Conservation (phyloP, 2,113 vertebrate genomes). For the Podarcis raffonei region DNA sequence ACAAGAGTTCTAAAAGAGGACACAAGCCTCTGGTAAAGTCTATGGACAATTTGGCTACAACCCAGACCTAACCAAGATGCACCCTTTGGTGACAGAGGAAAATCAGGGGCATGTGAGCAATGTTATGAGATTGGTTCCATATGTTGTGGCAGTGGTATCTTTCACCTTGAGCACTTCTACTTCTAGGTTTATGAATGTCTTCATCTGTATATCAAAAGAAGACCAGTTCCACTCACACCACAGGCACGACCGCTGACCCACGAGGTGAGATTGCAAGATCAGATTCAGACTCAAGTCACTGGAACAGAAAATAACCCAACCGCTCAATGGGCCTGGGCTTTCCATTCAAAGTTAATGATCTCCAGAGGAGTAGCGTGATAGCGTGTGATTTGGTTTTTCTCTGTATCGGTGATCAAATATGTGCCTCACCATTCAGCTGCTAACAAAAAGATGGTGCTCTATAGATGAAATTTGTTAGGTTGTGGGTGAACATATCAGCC, state of each 20-base stretch:
- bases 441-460: neutral
- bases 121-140: neutral
- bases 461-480: too few relatives aligned
- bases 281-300: neutral
- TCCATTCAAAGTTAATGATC: neutral
- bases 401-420: neutral
- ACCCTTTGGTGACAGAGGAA: neutral
- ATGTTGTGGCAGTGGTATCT: too few relatives aligned
- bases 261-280: conserved; percentile 79
- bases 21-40: neutral
- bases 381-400: neutral
- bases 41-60: neutral
- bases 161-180: neutral
- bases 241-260: conserved; percentile 77
- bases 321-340: neutral
- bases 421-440: neutral
- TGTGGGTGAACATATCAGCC: too few relatives aligned
- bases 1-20: neutral
- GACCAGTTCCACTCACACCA: conserved; percentile 72
- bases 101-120: neutral
- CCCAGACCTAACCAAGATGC: neutral
- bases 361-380: neutral
- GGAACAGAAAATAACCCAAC: neutral
- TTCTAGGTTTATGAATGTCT: conserved; percentile 89
- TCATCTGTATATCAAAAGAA: conserved; percentile 78